Base-by-base conservation (phyloP, 2,797 vertebrate species). In the Calcarius lapponicus region DNA sequence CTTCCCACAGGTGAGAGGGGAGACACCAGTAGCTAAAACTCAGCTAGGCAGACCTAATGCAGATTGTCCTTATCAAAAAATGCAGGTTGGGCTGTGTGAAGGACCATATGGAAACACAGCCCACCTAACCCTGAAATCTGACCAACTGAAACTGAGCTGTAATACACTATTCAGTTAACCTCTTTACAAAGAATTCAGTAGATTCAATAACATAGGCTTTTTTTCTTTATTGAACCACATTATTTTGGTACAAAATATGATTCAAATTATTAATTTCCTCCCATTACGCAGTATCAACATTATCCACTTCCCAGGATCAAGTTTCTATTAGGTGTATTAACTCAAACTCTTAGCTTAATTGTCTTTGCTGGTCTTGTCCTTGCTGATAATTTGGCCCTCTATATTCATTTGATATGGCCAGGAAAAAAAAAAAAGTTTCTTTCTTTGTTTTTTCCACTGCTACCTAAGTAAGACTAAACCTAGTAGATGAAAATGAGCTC, bases 201-300 rank as follows among this genome's bases (percentile, higher is more conserved):
- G 26, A 90, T 80, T 64, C 82, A 95, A 94, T 92, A 92, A 81
- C 58, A 81, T 31, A 71, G 65, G 21, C 1, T 36, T 62, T 88
- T 82, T 92, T 94, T 84, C 40, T 91, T 86, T 72, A 75, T 60
- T 89, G 81, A 89, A 60, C 43, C 11, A 73, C 51, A 73, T 84
- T 89, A 62, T 66, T 93, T 81, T 51, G 40, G 74, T 32, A 88
- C n/a, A 80, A 81, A 92, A 87, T 80, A 89, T 38, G 11, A 91
- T 80, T 80, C 24, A 89, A 87, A 93, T 94, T 91, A 87, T 96
- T 94, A 60, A 85, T 92, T 91, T 95, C 89, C 89, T 92, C 74
- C 53, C 51, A 91, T 94, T 93, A 93, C 53, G 51, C 32, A 67
- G 9, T 66, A 95, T 66, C 60, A 89, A 67, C 69, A 47, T 91